phyloP scores from a whole-genome alignment of 35 echinoderm and acorn worm species.

The Holothuria glaberrima region DNA sequence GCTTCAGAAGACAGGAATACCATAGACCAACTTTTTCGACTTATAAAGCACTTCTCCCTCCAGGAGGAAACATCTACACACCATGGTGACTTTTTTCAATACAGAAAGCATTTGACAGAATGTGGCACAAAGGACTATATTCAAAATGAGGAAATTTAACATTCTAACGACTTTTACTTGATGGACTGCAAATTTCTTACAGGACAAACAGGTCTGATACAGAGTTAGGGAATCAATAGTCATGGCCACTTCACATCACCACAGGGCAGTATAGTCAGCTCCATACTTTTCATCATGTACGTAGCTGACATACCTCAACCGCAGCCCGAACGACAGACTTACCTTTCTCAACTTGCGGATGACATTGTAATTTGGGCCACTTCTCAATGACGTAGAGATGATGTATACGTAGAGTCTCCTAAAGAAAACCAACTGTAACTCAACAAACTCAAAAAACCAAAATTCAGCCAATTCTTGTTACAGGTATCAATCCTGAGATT shows the following conservation, averaged over 20 bases:
- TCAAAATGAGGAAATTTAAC: background rate
- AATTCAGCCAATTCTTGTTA: too few relatives aligned
- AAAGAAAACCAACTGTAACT: too few relatives aligned
- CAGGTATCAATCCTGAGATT: too few relatives aligned
- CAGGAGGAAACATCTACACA: background rate
- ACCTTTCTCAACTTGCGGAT: constrained; percentile 31
- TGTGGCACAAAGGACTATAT: constrained; percentile 5
- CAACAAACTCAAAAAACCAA: too few relatives aligned
- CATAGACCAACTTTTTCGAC: background rate
- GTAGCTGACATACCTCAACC: constrained; percentile 44
- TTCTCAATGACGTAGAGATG: too few relatives aligned
- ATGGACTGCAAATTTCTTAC: constrained; percentile 6
- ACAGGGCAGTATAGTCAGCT: background rate
- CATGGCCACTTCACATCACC: background rate
- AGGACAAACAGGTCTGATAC: background rate
- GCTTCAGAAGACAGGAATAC: too few relatives aligned
- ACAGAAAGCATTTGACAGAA: constrained; percentile 21
- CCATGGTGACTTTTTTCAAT: background rate
- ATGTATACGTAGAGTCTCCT: too few relatives aligned
- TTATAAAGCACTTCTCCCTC: background rate
- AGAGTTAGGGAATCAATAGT: background rate
- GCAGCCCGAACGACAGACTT: background rate
- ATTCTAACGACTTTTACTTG: background rate
- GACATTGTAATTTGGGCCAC: too few relatives aligned
- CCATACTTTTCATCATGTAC: constrained; percentile 12